A percentile compares a stretch with the other conserved stretches of the same genome.
Conservation (phyloP, 2,888 invertebrate species). For the Antitype chi region DNA sequence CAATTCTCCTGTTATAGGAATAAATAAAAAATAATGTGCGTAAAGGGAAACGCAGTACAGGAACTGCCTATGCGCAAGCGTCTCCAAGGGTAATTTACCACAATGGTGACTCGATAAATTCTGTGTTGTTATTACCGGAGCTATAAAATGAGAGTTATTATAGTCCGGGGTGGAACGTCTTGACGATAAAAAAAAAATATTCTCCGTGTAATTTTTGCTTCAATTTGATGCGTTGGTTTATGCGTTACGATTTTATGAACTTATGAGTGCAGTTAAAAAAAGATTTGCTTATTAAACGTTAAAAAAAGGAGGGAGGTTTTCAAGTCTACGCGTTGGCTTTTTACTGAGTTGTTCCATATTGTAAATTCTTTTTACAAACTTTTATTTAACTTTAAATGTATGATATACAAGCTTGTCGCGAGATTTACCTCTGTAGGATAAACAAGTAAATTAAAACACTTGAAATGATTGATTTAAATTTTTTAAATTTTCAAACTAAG, state of each 20-base stretch:
- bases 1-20: constrained; percentile 20
- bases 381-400: too few species aligned
- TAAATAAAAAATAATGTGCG: constrained; percentile 49
- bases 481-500: too few species aligned
- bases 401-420: too few species aligned
- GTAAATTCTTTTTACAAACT: too few species aligned
- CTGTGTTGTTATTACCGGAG: constrained; percentile 69
- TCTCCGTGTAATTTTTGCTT: constrained; percentile 74
- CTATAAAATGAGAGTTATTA: constrained; percentile 76
- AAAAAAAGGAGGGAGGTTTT: too few species aligned
- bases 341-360: too few species aligned
- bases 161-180: constrained; percentile 70
- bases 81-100: constrained; percentile 68
- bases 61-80: constrained; percentile 64
- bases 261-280: constrained; percentile 53
- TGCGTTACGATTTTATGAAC: too few species aligned
- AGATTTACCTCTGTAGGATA: too few species aligned
- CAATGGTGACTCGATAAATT: constrained; percentile 76
- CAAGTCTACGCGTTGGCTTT: too few species aligned
- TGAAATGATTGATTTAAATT: too few species aligned
- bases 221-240: constrained; percentile 74
- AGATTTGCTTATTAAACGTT: constrained; percentile 46
- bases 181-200: constrained; percentile 74
- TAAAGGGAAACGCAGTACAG: constrained; percentile 45
- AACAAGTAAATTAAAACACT: too few species aligned